These are phyloP conservation scores for Clunio marinus DNA, from an alignment of 2,888 invertebrate genomes.

Conservation along the genomic window DNA sequence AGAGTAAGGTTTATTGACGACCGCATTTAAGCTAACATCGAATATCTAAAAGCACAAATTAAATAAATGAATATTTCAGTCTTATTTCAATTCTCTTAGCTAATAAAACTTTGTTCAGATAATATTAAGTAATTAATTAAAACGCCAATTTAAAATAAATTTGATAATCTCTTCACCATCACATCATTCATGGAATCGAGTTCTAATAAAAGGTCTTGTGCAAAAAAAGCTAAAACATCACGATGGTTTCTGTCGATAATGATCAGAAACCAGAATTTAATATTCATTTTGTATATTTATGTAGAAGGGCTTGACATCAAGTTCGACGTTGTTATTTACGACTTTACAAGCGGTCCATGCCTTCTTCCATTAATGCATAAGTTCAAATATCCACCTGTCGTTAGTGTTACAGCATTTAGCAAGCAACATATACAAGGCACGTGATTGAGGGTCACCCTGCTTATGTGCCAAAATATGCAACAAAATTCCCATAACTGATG, in stretches of 20 bases:
- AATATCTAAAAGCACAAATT: too few relatives aligned
- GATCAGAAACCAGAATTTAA: background rate
- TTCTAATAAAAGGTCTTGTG: background rate
- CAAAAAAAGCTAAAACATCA: background rate
- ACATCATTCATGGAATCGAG: conserved; percentile 14
- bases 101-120: too few relatives aligned
- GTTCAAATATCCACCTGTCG: conserved; percentile 44
- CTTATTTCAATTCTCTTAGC: too few relatives aligned
- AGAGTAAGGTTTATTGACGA: too few relatives aligned
- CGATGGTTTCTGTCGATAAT: background rate
- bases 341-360: conserved; percentile 43
- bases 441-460: conserved; percentile 41
- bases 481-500: background rate
- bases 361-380: conserved; percentile 44
- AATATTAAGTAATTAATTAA: too few relatives aligned
- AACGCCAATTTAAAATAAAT: too few relatives aligned
- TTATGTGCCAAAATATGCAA: conserved; percentile 41
- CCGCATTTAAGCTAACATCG: too few relatives aligned
- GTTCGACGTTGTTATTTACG: conserved; percentile 45
- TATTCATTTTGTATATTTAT: background rate
- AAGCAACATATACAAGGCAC: conserved; percentile 40
- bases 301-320: too few relatives aligned
- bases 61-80: too few relatives aligned
- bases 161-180: background rate
- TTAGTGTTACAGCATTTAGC: conserved; percentile 43